Conservation (phyloP, 53 echinoderm and acorn worm species). For the Luidia sarsii region DNA sequence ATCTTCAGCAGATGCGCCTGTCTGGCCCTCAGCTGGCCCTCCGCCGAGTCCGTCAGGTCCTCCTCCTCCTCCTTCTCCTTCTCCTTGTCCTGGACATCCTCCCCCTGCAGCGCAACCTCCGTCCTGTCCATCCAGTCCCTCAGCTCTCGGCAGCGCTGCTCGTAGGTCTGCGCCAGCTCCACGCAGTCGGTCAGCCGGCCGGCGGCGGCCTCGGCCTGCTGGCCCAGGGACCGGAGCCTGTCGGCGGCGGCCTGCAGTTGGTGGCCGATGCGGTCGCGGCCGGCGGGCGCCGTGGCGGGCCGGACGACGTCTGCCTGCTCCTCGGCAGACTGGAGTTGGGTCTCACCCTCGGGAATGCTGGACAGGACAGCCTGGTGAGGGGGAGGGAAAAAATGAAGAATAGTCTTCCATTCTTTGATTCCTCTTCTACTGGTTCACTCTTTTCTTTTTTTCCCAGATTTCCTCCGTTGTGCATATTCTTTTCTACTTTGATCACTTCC, state of each 20-base stretch:
- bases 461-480: too few species aligned
- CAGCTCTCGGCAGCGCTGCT: slow-evolving; percentile 44
- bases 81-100: too few species aligned
- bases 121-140: slow-evolving; percentile 66
- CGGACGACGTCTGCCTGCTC: slow-evolving; percentile 64
- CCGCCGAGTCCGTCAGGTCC: slow-evolving; percentile 23
- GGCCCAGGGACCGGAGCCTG: slow-evolving; percentile 59
- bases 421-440: too few species aligned
- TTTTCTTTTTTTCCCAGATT: too few species aligned
- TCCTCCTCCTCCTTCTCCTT: slow-evolving; percentile 25
- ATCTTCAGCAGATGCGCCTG: slow-evolving; percentile 57
- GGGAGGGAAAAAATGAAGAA: too few species aligned
- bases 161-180: slow-evolving; percentile 60
- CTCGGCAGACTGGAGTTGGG: slow-evolving; percentile 62
- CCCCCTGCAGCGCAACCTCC: slow-evolving; percentile 15
- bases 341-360: slow-evolving; percentile 72
- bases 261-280: slow-evolving; percentile 70
- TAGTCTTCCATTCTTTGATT: too few species aligned
- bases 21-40: slow-evolving; percentile 65
- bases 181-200: slow-evolving; percentile 37
- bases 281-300: slow-evolving; percentile 62
- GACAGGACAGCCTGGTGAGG: slow-evolving; percentile 35
- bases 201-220: slow-evolving; percentile 55
- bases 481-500: too few species aligned
- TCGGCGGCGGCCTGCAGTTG: slow-evolving; percentile 67